Percentiles rank a stretch among this genome's conserved stretches.
phyloP scores from a whole-genome alignment of 2,113 vertebrate genomes.

The Coregonus clupeaformis region DNA sequence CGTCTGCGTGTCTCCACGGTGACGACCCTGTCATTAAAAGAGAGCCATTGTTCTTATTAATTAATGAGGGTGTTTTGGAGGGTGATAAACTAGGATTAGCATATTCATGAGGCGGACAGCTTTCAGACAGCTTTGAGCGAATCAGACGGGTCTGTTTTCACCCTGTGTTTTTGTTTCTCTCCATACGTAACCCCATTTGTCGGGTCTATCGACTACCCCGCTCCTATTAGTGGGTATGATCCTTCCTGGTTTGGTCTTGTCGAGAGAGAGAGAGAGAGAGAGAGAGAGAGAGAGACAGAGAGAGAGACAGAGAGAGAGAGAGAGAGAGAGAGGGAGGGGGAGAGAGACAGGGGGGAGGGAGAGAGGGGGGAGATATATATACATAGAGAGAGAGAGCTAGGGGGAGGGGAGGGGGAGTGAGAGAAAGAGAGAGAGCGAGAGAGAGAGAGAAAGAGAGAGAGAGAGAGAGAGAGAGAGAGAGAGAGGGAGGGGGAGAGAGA shows the following conservation, averaged over 20 bases:
- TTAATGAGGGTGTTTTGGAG: constrained; percentile 69
- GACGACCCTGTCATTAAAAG: constrained; percentile 63
- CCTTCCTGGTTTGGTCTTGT: constrained; percentile 40
- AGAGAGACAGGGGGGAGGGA: not conserved
- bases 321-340: not conserved
- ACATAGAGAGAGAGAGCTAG: constrained; percentile 7
- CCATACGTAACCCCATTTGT: constrained; percentile 74
- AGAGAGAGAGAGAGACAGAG: not conserved
- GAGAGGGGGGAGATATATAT: too few species aligned
- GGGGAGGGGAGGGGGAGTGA: too few species aligned
- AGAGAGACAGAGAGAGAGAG: not conserved
- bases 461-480: constrained; percentile 14
- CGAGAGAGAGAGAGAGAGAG: not conserved
- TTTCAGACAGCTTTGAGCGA: constrained; percentile 76
- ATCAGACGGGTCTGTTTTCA: constrained; percentile 69
- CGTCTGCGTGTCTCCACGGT: constrained; percentile 30
- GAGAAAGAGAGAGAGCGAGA: too few species aligned
- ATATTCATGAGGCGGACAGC: constrained; percentile 80
- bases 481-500: constrained; percentile 10
- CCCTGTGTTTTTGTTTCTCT: constrained; percentile 67
- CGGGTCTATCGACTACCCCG: constrained; percentile 42
- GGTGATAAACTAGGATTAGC: constrained; percentile 73
- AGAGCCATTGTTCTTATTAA: constrained; percentile 74
- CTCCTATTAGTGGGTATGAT: constrained; percentile 70
- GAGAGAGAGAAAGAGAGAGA: constrained; percentile 23